Evolutionary conservation across 1,140 invertebrate genomes (phyloP).

Genomic region (Acromyrmex echinatior): DNA sequence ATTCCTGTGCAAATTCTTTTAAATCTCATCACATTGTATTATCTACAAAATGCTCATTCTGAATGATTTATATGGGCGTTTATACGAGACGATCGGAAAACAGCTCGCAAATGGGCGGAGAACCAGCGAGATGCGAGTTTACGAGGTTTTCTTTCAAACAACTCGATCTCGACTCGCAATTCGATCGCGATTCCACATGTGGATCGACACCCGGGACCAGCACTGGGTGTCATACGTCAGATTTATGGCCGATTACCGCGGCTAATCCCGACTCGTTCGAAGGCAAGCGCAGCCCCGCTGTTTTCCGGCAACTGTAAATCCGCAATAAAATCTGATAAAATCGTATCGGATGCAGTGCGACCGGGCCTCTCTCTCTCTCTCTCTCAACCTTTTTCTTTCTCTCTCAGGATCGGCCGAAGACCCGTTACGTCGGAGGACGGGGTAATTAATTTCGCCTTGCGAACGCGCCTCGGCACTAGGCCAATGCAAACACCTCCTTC

Average conservation of each 20-base stretch:
- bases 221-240: conserved; percentile 63
- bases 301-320: conserved; percentile 69
- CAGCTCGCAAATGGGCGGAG: background rate
- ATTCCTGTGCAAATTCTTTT: background rate
- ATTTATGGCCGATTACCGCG: conserved; percentile 73
- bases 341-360: conserved; percentile 66
- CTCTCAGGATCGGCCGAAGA: conserved; percentile 79
- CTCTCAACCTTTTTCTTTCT: conserved; percentile 59
- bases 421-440: conserved; percentile 84
- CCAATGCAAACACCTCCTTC: conserved; percentile 86
- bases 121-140: background rate
- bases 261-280: conserved; percentile 44
- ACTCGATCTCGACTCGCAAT: conserved; percentile 15
- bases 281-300: background rate
- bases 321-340: conserved; percentile 79
- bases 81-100: background rate
- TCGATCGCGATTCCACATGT: conserved; percentile 21
- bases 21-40: background rate
- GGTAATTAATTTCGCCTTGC: conserved; percentile 85
- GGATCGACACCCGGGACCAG: conserved; percentile 10
- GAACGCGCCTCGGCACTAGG: conserved; percentile 83
- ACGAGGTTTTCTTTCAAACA: background rate
- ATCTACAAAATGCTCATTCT: background rate
- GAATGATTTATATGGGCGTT: background rate
- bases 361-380: conserved; percentile 21